Evolutionary conservation across 2,113 vertebrate genomes (phyloP), one percentile per base, ranked within the genome.

Genomic region (Trinectes maculatus): DNA sequence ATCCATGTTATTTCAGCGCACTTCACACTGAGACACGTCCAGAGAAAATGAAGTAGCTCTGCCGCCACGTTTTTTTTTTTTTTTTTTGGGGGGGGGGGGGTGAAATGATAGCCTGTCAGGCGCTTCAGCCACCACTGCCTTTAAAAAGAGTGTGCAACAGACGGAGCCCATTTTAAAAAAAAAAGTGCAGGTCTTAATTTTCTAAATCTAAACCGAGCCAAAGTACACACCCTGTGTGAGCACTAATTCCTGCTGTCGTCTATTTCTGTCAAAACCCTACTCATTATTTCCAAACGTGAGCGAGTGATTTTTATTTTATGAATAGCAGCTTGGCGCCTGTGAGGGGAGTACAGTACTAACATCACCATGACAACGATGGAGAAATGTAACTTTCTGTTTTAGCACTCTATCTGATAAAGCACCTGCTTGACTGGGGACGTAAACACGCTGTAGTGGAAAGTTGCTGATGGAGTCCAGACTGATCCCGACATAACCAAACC

Each of bases 1-100:
- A 81, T 87, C 76, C 59, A 0, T 90, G 87, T 89, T 89, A 69
- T 90, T 89, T 79, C 83, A 90, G 87, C 43, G 63, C 52, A 52
- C 74, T 84, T 81, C 67, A 80, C 77, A 67, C 47, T 55, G 72
- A 37, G 44, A 83, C 64, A 73, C 71, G 78, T 81, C 52, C 52
- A 87, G 57, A 68, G 42, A 86, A 83, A 79, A 71, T 64, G 28
- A 73, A 64, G 84, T 55, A 59, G 58, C 44, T 25, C 58, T 9
- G 51, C 49, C 47, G 60, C 72, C 66, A 79, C 65, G 77, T 89
- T 82, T 79, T 81, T 80, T 31, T 63, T 76, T 82, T 58, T 81
- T 80, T 88, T 90, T 85, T 71, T 79, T 42, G 3, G 34, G 64
- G 79, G 74, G n/a, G n/a, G n/a, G n/a, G n/a, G n/a, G n/a, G n/a